Evolutionary conservation across 2,797 vertebrate genomes (phyloP).

Genomic region (Tauraco hartlaubi): DNA sequence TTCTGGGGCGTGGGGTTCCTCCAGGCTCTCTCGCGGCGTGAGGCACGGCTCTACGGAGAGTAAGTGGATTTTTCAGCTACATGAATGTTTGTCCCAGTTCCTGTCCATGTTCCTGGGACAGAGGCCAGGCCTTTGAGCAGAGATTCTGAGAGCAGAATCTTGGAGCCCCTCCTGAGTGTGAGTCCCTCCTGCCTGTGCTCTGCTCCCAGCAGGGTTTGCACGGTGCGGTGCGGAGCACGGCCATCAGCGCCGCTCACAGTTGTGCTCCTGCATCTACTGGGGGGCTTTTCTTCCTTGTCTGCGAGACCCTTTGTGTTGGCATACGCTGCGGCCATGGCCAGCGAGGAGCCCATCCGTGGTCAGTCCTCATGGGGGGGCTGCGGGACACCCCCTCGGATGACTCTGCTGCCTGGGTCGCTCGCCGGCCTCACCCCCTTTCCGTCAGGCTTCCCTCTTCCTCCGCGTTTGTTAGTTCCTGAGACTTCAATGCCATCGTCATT

Average conservation of each 20-base stretch:
- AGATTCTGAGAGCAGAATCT: too few species aligned
- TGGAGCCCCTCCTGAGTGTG: rapidly evolving
- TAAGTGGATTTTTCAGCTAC: background rate
- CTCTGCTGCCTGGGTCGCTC: background rate
- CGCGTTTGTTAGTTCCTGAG: background rate
- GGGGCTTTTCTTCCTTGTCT: too few species aligned
- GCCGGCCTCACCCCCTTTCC: background rate
- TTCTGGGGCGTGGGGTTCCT: background rate
- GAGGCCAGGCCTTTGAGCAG: background rate
- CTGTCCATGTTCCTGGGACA: rapidly evolving
- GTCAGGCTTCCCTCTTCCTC: background rate
- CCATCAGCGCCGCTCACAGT: rapidly evolving
- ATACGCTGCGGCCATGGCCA: rapidly evolving
- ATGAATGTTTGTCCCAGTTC: background rate
- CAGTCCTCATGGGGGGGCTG: rapidly evolving
- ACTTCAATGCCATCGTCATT: background rate
- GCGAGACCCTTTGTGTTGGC: rapidly evolving
- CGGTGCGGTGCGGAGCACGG: rapidly evolving
- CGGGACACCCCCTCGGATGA: background rate
- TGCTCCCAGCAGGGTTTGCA: too few species aligned
- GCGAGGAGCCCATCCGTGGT: background rate
- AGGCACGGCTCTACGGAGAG: background rate
- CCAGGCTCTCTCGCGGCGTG: background rate
- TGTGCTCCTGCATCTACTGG: rapidly evolving
- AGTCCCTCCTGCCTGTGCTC: background rate